Base-by-base conservation (phyloP, 2,797 vertebrate species). In the Falco naumanni region DNA sequence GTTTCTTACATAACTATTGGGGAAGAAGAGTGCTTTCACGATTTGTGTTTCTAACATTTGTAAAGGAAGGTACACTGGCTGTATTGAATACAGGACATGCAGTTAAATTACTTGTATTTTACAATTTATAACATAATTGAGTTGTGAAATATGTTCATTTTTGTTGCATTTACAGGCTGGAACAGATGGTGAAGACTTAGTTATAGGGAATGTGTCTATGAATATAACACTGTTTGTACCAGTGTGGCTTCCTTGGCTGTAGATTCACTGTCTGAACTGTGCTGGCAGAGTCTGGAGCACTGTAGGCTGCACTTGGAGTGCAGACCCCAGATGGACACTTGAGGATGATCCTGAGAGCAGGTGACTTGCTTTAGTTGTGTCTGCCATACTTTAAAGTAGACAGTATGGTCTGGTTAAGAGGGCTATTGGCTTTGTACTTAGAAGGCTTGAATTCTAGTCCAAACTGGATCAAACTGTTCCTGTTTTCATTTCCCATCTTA, bases 141-240 rank as follows among this genome's bases (percentile, higher is more conserved):
- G 72, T 71, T 93, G 74, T 95, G 90, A 96, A 95, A 95, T 92
- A 95, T 72, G n/a, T 82, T 91, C 11, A 76, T 96, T 91, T 92
- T 86, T 31, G 53, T 91, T 93, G 65, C 33, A 41, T 94, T 95
- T 91, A 83, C 28, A 93, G 72, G 48, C 85, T 72, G 75, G 47
- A 96, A 91, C 91, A 97, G 96, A 95, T 96, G 74, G 60, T 50
- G 66, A 86, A 94, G n/a, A 5, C 57, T 96, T 89, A 89, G 89
- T 84, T 95, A 92, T 48, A 90, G 87, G 37, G 70, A 57, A 26
- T 25, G 43, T 84, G 33, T 48, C 34, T 37, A 48, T 61, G 56
- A 82, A 90, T 96, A 41, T 87, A 94, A 87, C 15, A 22, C 47
- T 51, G 48, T 56, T 96, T 41, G 50, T 89, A 68, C 72, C 65